These are phyloP conservation scores for Mesoligia furuncula DNA, from an alignment of 2,888 invertebrate genomes.

Conservation along the genomic window DNA sequence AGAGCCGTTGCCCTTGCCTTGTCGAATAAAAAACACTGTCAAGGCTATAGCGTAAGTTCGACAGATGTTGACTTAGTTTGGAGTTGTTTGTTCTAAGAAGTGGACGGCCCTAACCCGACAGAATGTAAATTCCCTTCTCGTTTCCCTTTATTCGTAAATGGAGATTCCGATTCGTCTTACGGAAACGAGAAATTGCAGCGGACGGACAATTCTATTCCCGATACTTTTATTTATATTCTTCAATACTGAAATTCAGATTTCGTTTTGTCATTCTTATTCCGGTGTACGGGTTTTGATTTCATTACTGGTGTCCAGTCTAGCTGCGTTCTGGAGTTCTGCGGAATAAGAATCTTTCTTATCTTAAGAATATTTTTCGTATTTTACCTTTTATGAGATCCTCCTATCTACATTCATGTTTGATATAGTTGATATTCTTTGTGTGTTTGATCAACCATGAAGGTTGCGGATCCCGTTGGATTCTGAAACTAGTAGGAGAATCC, in stretches of 20 bases:
- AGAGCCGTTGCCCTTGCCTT: constrained; percentile 28
- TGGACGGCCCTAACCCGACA: constrained; percentile 75
- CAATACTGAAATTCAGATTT: constrained; percentile 63
- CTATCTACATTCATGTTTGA: neutral
- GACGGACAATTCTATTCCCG: constrained; percentile 74
- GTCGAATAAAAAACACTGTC: constrained; percentile 36
- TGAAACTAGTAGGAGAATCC: too few species aligned
- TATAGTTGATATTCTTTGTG: neutral
- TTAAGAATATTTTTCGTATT: neutral
- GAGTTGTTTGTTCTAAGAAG: constrained; percentile 73
- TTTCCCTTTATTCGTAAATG: constrained; percentile 67
- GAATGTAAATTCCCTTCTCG: constrained; percentile 79
- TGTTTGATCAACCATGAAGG: neutral
- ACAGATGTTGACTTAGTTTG: constrained; percentile 73
- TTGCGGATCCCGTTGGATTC: too few species aligned
- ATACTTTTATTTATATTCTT: constrained; percentile 75
- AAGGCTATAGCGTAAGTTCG: constrained; percentile 25
- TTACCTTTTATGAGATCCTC: neutral
- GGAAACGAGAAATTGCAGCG: constrained; percentile 78
- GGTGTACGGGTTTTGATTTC: constrained; percentile 57
- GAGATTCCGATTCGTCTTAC: constrained; percentile 75
- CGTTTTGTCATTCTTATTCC: constrained; percentile 57
- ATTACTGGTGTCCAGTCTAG: constrained; percentile 40
- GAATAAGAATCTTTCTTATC: neutral
- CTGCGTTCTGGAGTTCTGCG: neutral